Evolutionary conservation across 1,140 invertebrate species (phyloP), one percentile per base, ranked within the genome.

Genomic region (Pachyrhynchus sulphureomaculatus): DNA sequence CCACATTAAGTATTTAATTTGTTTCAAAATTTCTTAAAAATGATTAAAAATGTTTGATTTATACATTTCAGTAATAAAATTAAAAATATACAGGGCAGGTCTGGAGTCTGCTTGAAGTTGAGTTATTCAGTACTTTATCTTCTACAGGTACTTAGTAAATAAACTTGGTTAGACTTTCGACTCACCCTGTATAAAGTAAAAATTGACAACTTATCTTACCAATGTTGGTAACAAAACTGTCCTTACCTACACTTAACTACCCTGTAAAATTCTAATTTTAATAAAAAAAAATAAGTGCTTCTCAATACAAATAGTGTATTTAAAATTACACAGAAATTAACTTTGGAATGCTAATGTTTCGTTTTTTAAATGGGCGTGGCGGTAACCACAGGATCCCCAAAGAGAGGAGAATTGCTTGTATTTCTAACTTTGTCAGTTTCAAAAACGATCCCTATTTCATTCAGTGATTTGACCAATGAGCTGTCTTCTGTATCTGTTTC

Each of bases 311-410:
- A 20, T 13, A 37, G 12, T 4, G n/a, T 4, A 9, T n/a, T 8
- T 17, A 15, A 18, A n/a, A 5, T 37, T 39, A 53, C 12, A 37
- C 41, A 39, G 48, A 60, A 37, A 9, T 26, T 34, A 60, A 47
- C 26, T 51, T 60, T 10, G 57, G 57, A 26, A 60, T 51, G 6
- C 37, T 12, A n/a, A 15, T 39, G 36, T 39, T 23, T 26, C 13
- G 33, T 24, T 12, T 15, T 26, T 15, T 51, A n/a, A 41, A 60
- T 26, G 13, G 57, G 57, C 10, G 57, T 60, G 10, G 57, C 51
- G 34, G 34, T 41, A 15, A 13, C 26, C 10, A 60, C 8, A 4
- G 53, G 24, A 13, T 45, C 17, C 15, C 6, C 18, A 20, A 17
- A 6, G 17, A 26, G 6, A 24, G 15, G 17, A n/a, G 44, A 5